Evolutionary conservation across 1,140 invertebrate species (phyloP), one percentile per base, ranked within the genome.

Genomic region (Lysiphlebus fabarum): DNA sequence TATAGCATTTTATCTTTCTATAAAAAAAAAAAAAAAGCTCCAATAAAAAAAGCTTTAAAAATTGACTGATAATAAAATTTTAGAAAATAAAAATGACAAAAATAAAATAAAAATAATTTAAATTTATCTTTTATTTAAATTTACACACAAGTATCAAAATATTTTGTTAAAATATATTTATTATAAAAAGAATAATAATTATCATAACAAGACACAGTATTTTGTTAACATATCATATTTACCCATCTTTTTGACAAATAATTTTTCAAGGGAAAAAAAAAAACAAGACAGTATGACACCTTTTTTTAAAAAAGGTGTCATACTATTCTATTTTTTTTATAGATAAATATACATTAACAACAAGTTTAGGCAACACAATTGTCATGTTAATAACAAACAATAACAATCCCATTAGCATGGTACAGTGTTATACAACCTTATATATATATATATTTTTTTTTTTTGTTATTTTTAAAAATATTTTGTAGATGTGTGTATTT

Each of bases 201-300:
- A 77, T 72, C 72, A 75, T 77, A 76, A 77, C 73, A 75, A 75
- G 66, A 49, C 62, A 61, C 59, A n/a, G 59, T 71, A 69, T 74
- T 76, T 75, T 65, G 69, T 67, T 64, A 36, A 45, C 45, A 33
- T 56, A 48, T 61, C 58, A 33, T 56, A 48, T 61, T 55, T 44
- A 36, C 38, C 42, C 61, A 63, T 74, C 73, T 75, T 69, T 51
- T 36, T 33, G 58, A 55, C 62, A 69, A 65, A 66, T 59, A 73
- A 74, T 72, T 53, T 9, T 49, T 4, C 7, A 33, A 49, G 7
- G 47, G 1, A 33, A 33, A 6, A 33, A 33, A 49, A 10, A 49
- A 49, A 11, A 49, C 59, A 51, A 45, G 4, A 26, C 17, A 26
- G 17, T 26, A 26, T 26, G 17, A 66, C 65, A 65, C 58, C 62